Percentiles rank a stretch among this genome's conserved stretches.
Evolutionary conservation across 1,140 invertebrate species (phyloP).

Genomic region (Hylaeus anthracinus): DNA sequence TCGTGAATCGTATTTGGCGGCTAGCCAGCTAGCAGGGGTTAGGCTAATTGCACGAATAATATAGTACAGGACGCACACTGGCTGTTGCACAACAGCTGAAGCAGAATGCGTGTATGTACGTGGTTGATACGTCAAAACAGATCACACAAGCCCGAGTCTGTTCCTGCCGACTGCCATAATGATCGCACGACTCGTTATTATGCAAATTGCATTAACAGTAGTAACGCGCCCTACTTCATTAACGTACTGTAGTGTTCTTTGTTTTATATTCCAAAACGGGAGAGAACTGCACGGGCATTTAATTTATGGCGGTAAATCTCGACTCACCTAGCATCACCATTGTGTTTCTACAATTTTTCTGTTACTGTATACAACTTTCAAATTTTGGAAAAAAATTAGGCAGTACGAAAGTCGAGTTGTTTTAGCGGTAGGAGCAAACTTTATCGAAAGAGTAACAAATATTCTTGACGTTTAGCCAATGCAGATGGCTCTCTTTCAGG

Average conservation of each 20-base stretch:
- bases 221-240: conserved; percentile 57
- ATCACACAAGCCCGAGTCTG: conserved; percentile 26
- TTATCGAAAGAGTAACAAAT: too few species aligned
- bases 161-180: conserved; percentile 54
- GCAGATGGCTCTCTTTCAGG: too few species aligned
- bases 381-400: too few species aligned
- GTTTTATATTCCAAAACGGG: not conserved
- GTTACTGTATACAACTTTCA: too few species aligned
- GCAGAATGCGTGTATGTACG: conserved; percentile 60
- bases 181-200: conserved; percentile 66
- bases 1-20: conserved; percentile 74
- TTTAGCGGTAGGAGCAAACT: too few species aligned
- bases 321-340: too few species aligned
- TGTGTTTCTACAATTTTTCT: too few species aligned
- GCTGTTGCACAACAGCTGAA: conserved; percentile 74
- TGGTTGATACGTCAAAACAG: conserved; percentile 53
- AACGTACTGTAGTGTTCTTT: conserved; percentile 8
- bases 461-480: too few species aligned
- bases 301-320: too few species aligned
- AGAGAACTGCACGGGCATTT: too few species aligned
- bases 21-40: conserved; percentile 70
- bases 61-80: conserved; percentile 67
- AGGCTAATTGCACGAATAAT: conserved; percentile 74
- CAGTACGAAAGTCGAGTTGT: too few species aligned
- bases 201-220: conserved; percentile 65